Evolutionary conservation across 2,888 invertebrate genomes (phyloP).

Genomic region (Ametastegia equiseti): DNA sequence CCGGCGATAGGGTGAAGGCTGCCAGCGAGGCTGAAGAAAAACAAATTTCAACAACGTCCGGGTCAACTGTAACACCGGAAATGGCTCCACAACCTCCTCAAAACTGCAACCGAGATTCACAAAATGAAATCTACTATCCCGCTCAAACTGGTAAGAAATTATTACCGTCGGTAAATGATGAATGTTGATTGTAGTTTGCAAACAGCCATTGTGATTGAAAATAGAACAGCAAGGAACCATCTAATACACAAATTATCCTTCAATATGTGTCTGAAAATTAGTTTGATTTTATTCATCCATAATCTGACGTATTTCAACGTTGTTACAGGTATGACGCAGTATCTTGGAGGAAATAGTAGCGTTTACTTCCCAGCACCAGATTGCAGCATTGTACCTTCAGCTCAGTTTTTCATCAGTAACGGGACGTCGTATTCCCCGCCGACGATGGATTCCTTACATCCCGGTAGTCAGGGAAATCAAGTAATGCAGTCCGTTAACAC

Average conservation of each 20-base stretch:
- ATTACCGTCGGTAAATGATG: slow-evolving; percentile 9
- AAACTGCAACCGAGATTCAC: slow-evolving; percentile 47
- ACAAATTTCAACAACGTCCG: slow-evolving; percentile 45
- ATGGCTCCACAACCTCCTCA: slow-evolving; percentile 50
- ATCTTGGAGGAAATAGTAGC: slow-evolving; percentile 34
- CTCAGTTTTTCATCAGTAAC: slow-evolving; percentile 30
- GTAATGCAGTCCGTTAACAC: slow-evolving; percentile 65
- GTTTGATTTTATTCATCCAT: background rate
- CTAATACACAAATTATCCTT: background rate
- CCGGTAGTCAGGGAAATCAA: slow-evolving; percentile 56
- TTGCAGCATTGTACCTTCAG: slow-evolving; percentile 26
- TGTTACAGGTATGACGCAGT: slow-evolving; percentile 44
- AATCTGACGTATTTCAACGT: slow-evolving; percentile 28
- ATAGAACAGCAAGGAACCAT: background rate
- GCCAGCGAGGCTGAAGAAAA: slow-evolving; percentile 27
- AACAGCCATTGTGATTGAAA: background rate
- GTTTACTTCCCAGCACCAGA: slow-evolving; percentile 30
- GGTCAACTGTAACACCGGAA: slow-evolving; percentile 47
- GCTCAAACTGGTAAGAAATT: slow-evolving; percentile 45
- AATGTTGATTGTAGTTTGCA: background rate
- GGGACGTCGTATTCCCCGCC: slow-evolving; percentile 6
- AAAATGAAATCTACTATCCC: slow-evolving; percentile 53
- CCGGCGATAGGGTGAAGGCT: background rate
- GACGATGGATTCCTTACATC: slow-evolving; percentile 22
- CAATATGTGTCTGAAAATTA: background rate